These are phyloP conservation scores for Enteromius mattozi DNA, from an alignment of 2,797 vertebrate genomes.

Conservation along the genomic window DNA sequence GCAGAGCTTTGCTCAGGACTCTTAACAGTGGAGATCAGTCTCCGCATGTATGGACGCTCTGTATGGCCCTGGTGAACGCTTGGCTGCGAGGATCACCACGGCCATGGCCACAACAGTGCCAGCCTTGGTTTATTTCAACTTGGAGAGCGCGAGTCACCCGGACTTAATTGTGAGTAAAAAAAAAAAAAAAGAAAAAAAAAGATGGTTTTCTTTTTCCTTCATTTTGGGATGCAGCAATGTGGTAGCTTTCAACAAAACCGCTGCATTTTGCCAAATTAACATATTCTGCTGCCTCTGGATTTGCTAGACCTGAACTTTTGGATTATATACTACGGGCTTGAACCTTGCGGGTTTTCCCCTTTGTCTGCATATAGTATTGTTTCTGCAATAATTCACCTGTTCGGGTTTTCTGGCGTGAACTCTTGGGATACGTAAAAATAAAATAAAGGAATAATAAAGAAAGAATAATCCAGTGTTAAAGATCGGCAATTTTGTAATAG, in stretches of 20 bases:
- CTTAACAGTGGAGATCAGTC: constrained; percentile 47
- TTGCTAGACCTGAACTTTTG: constrained; percentile 16
- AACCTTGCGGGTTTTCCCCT: neutral
- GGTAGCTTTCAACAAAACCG: neutral
- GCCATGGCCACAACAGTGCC: constrained; percentile 21
- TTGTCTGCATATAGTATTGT: neutral
- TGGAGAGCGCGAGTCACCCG: constrained; percentile 29
- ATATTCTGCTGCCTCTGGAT: neutral
- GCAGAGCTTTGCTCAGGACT: constrained; percentile 49
- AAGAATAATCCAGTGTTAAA: neutral
- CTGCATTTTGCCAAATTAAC: neutral
- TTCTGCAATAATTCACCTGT: constrained; percentile 10
- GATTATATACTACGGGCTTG: neutral
- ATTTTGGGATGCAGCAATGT: neutral
- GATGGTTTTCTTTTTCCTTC: neutral
- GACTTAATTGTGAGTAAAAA: constrained; percentile 42
- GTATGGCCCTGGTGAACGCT: constrained; percentile 6
- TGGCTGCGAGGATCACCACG: constrained; percentile 47
- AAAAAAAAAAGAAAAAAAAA: neutral
- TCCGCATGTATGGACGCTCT: constrained; percentile 35
- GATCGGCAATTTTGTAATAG: neutral
- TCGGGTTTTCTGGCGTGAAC: neutral
- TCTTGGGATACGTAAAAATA: neutral
- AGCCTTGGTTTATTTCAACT: constrained; percentile 39
- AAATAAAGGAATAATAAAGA: neutral